These are phyloP conservation scores for Hirtodrosophila confusa DNA, from an alignment of 2,888 invertebrate genomes.

Conservation along the genomic window DNA sequence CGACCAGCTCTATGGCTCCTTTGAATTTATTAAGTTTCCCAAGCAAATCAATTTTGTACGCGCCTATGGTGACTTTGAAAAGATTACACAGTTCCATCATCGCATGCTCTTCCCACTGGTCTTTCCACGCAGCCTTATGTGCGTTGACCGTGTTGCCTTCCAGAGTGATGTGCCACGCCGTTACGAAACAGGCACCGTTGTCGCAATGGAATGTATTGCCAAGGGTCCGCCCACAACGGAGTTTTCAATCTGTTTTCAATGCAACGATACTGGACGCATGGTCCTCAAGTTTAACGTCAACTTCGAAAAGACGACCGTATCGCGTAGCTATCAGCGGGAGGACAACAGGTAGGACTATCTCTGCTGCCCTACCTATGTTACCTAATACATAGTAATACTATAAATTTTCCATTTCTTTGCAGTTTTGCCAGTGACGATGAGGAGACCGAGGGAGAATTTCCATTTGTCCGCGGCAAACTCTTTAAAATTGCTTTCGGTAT, in stretches of 20 bases:
- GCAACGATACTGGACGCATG: slow-evolving; percentile 82
- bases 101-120: slow-evolving; percentile 83
- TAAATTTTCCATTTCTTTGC: neutral
- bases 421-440: slow-evolving; percentile 82
- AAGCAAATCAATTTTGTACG: slow-evolving; percentile 82
- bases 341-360: slow-evolving; percentile 74
- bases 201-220: slow-evolving; percentile 83
- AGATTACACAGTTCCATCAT: slow-evolving; percentile 83
- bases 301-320: slow-evolving; percentile 81
- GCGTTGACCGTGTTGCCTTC: slow-evolving; percentile 82
- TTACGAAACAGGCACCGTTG: slow-evolving; percentile 83
- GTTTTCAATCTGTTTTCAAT: slow-evolving; percentile 83
- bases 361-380: too few species aligned
- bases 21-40: slow-evolving; percentile 82
- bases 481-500: slow-evolving; percentile 83
- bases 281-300: slow-evolving; percentile 82
- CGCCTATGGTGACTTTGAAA: slow-evolving; percentile 83
- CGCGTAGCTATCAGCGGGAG: slow-evolving; percentile 81
- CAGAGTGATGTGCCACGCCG: slow-evolving; percentile 83
- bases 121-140: slow-evolving; percentile 80
- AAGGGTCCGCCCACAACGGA: slow-evolving; percentile 82
- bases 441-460: slow-evolving; percentile 83
- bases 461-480: slow-evolving; percentile 82
- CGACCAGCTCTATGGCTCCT: slow-evolving; percentile 83
- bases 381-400: too few species aligned